phyloP scores from a whole-genome alignment of 1,140 invertebrate species.

The Lineus longissimus region DNA sequence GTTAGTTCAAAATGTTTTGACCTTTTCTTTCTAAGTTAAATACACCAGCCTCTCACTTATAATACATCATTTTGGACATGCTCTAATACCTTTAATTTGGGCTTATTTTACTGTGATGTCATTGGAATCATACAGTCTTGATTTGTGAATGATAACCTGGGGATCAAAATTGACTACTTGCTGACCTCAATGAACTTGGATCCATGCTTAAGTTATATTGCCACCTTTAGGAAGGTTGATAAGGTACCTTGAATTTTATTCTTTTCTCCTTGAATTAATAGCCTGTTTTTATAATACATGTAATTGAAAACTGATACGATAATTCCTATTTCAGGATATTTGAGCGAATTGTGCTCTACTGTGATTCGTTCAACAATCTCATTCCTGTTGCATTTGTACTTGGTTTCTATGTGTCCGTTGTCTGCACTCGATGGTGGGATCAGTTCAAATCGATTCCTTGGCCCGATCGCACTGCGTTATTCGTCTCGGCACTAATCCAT shows the following conservation, averaged over 20 bases:
- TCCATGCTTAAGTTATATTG: too few species aligned
- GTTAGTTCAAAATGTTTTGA: constrained; percentile 12
- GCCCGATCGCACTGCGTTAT: constrained; percentile 28
- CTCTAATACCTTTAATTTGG: too few species aligned
- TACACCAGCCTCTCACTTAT: neutral
- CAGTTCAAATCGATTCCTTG: constrained; percentile 42
- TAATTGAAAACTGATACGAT: too few species aligned
- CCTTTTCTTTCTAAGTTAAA: neutral
- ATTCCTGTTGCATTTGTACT: constrained; percentile 68
- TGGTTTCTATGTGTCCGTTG: constrained; percentile 88
- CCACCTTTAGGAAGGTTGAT: too few species aligned
- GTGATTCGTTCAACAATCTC: constrained; percentile 31
- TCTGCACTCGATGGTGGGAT: constrained; percentile 72
- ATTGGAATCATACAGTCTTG: too few species aligned
- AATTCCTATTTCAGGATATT: constrained; percentile 32
- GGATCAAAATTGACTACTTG: too few species aligned
- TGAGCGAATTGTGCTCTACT: constrained; percentile 38
- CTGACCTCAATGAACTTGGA: too few species aligned
- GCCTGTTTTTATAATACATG: too few species aligned
- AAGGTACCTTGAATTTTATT: too few species aligned
- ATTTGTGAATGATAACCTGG: too few species aligned
- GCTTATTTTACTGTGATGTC: too few species aligned
- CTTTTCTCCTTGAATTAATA: too few species aligned
- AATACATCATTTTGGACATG: neutral
- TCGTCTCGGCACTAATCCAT: constrained; percentile 58